These are phyloP conservation scores for Pseudonaja textilis DNA, from an alignment of 2,113 vertebrate species.

Conservation along the genomic window DNA sequence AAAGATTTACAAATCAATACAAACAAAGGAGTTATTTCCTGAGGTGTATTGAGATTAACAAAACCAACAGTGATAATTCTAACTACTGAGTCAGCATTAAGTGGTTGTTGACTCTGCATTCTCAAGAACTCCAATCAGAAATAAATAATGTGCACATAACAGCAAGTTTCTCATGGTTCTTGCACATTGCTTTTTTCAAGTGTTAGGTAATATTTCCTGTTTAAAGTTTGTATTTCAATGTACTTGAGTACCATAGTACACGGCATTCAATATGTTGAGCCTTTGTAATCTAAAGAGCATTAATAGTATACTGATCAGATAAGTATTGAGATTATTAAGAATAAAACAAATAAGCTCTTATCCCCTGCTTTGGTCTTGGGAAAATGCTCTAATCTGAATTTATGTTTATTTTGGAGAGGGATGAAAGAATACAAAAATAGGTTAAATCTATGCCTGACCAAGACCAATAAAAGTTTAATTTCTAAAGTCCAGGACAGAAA, in stretches of 20 bases:
- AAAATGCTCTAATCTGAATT: neutral
- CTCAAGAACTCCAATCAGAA: neutral
- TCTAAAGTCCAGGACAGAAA: neutral
- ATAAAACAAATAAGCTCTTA: neutral
- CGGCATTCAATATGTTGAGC: neutral
- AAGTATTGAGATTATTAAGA: neutral
- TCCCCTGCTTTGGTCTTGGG: neutral
- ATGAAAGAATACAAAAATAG: neutral
- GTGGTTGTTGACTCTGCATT: neutral
- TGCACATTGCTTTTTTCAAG: neutral
- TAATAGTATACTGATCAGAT: neutral
- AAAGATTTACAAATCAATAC: neutral
- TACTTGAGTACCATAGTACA: neutral
- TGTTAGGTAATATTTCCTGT: neutral
- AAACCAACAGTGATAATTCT: neutral
- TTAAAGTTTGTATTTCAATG: neutral
- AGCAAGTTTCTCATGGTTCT: neutral
- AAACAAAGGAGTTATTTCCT: neutral
- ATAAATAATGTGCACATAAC: neutral
- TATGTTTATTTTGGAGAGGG: neutral
- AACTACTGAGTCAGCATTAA: neutral
- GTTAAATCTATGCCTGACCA: neutral
- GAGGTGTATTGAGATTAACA: neutral
- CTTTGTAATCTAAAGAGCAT: neutral
- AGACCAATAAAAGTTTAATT: neutral